A percentile compares a stretch with the other conserved stretches of the same genome.
Evolutionary conservation across 1,140 invertebrate species (phyloP).

Genomic region (Papilio glaucus): DNA sequence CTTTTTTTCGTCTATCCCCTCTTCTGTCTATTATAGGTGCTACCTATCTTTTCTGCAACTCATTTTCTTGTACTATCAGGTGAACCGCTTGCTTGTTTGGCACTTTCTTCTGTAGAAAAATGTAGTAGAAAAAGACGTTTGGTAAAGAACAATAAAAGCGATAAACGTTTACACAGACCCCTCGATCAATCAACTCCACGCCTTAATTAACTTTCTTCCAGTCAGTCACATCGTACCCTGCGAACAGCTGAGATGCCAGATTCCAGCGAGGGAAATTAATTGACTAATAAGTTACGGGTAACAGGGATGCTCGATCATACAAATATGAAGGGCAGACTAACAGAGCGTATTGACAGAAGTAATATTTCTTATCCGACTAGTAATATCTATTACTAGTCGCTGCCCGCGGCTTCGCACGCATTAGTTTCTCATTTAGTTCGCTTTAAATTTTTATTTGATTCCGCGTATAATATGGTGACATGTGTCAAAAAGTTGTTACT

Average conservation of each 20-base stretch:
- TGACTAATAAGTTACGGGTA: slow-evolving; percentile 12
- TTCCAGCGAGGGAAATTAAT: not conserved
- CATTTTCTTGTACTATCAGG: too few relatives aligned
- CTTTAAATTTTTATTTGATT: too few relatives aligned
- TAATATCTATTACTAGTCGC: too few relatives aligned
- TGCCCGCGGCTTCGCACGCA: too few relatives aligned
- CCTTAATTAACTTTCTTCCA: slow-evolving; percentile 25
- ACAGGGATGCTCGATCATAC: not conserved
- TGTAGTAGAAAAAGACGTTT: not conserved
- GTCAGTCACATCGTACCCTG: slow-evolving; percentile 1
- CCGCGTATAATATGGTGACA: too few relatives aligned
- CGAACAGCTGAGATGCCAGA: slow-evolving; percentile 17
- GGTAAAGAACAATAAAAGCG: slow-evolving; percentile 1
- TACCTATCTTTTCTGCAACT: too few relatives aligned
- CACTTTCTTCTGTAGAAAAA: too few relatives aligned
- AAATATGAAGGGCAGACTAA: not conserved
- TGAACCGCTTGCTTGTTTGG: too few relatives aligned
- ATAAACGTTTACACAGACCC: slow-evolving; percentile 1
- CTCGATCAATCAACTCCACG: slow-evolving; percentile 1
- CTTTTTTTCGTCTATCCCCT: too few relatives aligned
- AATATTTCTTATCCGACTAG: not conserved
- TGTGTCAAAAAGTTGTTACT: too few relatives aligned
- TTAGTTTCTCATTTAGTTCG: too few relatives aligned
- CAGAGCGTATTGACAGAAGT: not conserved
- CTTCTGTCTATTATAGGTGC: too few relatives aligned